Evolutionary conservation across 2,888 invertebrate genomes (phyloP), one percentile per base, ranked within the genome.

Genomic region (Cheilosia scutellata): DNA sequence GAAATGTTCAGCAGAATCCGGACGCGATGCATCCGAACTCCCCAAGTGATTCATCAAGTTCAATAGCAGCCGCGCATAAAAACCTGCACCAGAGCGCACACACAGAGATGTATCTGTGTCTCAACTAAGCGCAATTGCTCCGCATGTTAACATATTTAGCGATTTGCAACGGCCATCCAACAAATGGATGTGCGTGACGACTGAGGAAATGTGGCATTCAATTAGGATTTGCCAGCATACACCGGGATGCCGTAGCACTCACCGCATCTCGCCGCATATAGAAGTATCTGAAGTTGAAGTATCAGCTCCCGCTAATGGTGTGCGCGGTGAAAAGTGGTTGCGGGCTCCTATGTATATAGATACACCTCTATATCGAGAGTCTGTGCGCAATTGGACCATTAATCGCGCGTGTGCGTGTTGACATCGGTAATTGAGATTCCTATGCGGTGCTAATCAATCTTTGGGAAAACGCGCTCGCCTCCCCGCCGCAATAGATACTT

Each of bases 321-420:
- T 37, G 37, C 11, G 72, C 63, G 42, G 63, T 40, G 65, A 66
- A 71, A 72, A 77, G 65, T 78, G 57, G 78, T 40, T 63, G 25
- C 11, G 77, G 4, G 37, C 37, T 3, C 4, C 9, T 9, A 9
- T 37, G 4, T 37, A 37, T 47, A 58, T 44, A 44, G 4, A 6
- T 40, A 40, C 40, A 11, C 40, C 11, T 2, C 5, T 7, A 20
- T 37, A 33, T 20, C 20, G 37, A n/a, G 2, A 16, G 29, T 65
- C 65, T 20, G 55, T 74, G 71, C 72, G 62, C 86, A 82, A 86
- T 82, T 86, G 82, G 86, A 82, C 62, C 86, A 86, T 86, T 82
- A 86, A 86, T 86, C 76, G 86, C 82, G 66, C 86, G 82, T 86
- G 86, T 86, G 82, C 82, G 86, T 86, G 86, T 86, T 86, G 86